phyloP scores from a whole-genome alignment of 2,797 vertebrate genomes.

The Pitangus sulphuratus region DNA sequence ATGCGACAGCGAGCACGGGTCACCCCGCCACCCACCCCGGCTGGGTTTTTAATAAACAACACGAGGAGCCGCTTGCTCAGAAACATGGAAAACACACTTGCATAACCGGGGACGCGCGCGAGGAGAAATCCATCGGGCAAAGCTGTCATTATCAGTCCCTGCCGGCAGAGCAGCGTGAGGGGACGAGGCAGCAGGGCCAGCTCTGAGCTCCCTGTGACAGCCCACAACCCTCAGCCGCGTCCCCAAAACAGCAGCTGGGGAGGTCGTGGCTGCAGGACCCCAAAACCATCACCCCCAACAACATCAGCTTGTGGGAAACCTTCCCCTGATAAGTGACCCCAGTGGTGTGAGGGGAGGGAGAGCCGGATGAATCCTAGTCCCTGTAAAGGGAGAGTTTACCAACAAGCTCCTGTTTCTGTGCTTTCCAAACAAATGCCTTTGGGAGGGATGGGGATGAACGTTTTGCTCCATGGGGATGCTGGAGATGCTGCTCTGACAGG shows the following conservation, averaged over 20 bases:
- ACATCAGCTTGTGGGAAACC: fast-evolving
- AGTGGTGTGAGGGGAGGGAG: fast-evolving
- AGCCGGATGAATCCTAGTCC: background rate
- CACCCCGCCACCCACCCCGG: background rate
- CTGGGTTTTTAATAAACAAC: background rate
- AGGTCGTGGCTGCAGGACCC: background rate
- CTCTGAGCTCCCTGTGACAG: fast-evolving
- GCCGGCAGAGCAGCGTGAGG: fast-evolving
- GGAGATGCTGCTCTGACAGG: fast-evolving
- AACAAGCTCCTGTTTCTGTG: background rate
- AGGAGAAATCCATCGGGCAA: background rate
- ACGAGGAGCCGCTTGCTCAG: background rate
- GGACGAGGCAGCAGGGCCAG: background rate
- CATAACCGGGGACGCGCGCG: background rate
- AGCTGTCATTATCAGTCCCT: background rate
- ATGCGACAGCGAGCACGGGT: background rate
- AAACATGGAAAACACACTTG: background rate
- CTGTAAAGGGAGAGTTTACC: fast-evolving
- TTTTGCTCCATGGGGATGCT: background rate
- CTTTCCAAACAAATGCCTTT: fast-evolving
- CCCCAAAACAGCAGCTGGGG: fast-evolving
- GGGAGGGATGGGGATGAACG: background rate
- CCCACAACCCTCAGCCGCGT: background rate
- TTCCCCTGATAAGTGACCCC: fast-evolving
- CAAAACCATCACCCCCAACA: fast-evolving